Conservation (phyloP, 2,797 vertebrate species). For the Urocyon cinereoargenteus region DNA sequence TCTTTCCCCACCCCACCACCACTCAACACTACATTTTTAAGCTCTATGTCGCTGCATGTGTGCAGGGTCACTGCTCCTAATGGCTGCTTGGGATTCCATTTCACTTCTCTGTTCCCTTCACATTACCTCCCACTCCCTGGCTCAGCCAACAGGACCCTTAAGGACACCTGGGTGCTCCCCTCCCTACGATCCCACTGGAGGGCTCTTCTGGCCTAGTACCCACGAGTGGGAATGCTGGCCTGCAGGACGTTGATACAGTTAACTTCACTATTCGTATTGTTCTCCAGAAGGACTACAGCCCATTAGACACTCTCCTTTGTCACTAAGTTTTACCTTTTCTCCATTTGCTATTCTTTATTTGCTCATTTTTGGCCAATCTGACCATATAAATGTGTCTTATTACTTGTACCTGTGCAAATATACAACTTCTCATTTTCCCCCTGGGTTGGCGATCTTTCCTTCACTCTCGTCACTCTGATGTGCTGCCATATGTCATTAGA, state of each 20-base stretch:
- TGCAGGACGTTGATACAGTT: background rate
- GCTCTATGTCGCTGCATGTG: background rate
- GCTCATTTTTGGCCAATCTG: background rate
- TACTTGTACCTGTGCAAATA: background rate
- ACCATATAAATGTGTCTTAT: background rate
- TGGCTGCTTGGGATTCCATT: background rate
- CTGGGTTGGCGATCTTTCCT: background rate
- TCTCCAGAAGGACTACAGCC: background rate
- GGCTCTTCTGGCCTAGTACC: background rate
- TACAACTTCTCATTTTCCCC: background rate
- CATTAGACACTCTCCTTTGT: background rate
- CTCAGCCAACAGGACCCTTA: too few species aligned
- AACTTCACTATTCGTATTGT: background rate
- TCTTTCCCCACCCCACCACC: background rate
- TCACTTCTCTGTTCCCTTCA: background rate
- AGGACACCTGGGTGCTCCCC: rapidly evolving
- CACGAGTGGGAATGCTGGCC: background rate
- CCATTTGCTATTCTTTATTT: background rate
- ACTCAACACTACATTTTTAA: background rate
- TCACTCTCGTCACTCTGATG: background rate
- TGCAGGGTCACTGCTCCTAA: background rate
- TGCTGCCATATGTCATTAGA: background rate
- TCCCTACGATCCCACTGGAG: rapidly evolving
- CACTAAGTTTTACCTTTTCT: background rate
- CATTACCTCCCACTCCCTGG: background rate